phyloP scores from a whole-genome alignment of 1,140 invertebrate genomes.

The Drosophila burlai region DNA sequence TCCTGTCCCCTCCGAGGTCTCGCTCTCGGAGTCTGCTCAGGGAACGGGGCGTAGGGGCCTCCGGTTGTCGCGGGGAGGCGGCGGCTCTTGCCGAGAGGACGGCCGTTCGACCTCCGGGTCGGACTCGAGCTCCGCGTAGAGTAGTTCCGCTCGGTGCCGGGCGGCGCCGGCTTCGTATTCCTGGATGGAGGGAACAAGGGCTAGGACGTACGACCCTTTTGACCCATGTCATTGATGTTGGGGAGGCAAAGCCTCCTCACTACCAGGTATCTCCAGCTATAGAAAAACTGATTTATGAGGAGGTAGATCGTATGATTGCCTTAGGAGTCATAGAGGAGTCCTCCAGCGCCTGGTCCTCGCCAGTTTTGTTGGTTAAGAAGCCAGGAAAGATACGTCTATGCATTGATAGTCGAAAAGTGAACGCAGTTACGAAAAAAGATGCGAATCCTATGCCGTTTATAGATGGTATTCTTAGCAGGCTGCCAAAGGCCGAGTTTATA shows the following conservation, averaged over 20 bases:
- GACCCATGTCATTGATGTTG: not conserved
- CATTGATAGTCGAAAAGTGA: not conserved
- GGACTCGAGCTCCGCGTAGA: too few relatives aligned
- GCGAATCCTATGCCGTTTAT: not conserved
- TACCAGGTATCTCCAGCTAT: not conserved
- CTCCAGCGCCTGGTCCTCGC: not conserved
- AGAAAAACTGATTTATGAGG: not conserved
- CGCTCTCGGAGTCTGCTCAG: too few relatives aligned
- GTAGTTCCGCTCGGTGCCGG: too few relatives aligned
- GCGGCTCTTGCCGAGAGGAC: too few relatives aligned
- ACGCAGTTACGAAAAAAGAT: constrained; percentile 1
- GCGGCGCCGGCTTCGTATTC: too few relatives aligned
- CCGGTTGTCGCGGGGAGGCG: too few relatives aligned
- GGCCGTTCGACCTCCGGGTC: too few relatives aligned
- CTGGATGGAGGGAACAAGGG: too few relatives aligned
- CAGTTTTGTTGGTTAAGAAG: not conserved
- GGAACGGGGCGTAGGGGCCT: too few relatives aligned
- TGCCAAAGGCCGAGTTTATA: too few relatives aligned
- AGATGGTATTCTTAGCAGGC: not conserved
- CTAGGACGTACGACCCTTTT: not conserved
- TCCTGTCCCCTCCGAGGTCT: too few relatives aligned
- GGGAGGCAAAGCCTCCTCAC: too few relatives aligned
- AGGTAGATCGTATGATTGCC: not conserved
- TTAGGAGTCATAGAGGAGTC: not conserved
- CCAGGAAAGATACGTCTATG: not conserved